These are phyloP conservation scores for Alentia gelatinosa DNA, from an alignment of 2,888 invertebrate genomes.

Conservation along the genomic window DNA sequence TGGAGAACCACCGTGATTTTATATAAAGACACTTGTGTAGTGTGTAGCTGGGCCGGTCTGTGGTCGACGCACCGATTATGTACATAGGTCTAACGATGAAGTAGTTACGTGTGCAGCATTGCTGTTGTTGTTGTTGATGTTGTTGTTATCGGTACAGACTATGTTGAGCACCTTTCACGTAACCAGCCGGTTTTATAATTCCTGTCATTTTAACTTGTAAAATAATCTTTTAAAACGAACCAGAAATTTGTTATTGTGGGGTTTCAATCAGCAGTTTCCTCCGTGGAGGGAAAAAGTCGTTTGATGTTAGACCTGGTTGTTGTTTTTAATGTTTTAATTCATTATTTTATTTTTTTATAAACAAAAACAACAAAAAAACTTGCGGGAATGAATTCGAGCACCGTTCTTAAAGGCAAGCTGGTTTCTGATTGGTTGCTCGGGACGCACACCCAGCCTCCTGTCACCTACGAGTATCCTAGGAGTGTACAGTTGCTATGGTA, in stretches of 20 bases:
- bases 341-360: background rate
- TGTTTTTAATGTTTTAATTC: background rate
- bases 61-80: background rate
- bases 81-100: background rate
- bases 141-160: conserved; percentile 24
- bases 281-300: background rate
- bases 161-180: conserved; percentile 21
- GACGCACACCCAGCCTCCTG: conserved; percentile 37
- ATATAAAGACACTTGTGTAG: conserved; percentile 1
- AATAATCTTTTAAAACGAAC: too few species aligned
- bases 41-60: background rate
- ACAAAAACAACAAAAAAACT: background rate
- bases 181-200: background rate
- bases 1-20: background rate
- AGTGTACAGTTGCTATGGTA: conserved; percentile 52
- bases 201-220: background rate
- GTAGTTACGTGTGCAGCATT: conserved; percentile 27
- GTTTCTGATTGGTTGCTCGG: conserved; percentile 46
- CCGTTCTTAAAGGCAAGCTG: conserved; percentile 32
- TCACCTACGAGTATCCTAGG: conserved; percentile 41
- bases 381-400: too few species aligned
- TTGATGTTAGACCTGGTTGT: background rate
- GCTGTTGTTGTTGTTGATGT: conserved; percentile 33
- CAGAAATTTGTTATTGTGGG: too few species aligned
- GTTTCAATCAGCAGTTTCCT: background rate